A percentile compares a stretch with the other conserved stretches of the same genome.
Conservation (phyloP, 2,797 vertebrate genomes). For the Glossophaga mutica region DNA sequence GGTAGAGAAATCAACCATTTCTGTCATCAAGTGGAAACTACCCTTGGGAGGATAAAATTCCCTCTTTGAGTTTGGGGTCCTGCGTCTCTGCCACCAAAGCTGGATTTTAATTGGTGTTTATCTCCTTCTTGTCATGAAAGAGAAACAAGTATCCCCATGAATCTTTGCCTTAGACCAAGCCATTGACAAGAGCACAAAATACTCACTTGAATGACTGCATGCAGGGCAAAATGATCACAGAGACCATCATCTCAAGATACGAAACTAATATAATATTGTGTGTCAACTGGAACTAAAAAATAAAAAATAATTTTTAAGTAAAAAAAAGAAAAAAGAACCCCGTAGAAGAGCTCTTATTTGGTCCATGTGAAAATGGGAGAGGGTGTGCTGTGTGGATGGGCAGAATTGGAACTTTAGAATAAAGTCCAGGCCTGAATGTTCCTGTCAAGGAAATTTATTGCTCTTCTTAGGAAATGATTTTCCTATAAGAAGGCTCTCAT, state of each 20-base stretch:
- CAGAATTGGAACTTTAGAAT: neutral
- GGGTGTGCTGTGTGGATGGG: neutral
- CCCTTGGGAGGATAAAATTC: neutral
- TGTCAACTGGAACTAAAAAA: neutral
- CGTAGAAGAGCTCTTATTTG: neutral
- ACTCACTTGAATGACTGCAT: neutral
- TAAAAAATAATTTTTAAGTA: neutral
- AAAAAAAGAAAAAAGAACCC: neutral
- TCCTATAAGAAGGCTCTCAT: neutral
- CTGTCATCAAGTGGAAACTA: neutral
- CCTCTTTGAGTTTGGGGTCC: neutral
- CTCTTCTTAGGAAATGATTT: constrained; percentile 27
- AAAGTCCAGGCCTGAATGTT: neutral
- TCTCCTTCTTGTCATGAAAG: neutral
- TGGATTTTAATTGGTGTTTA: neutral
- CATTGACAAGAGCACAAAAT: neutral
- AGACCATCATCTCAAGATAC: neutral
- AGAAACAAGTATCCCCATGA: neutral
- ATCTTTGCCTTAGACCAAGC: neutral
- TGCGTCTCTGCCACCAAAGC: neutral
- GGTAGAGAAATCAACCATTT: neutral
- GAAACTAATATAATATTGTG: neutral
- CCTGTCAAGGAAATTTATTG: constrained; percentile 32
- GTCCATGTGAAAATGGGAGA: neutral
- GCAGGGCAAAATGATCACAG: neutral